Percentiles rank a stretch among this genome's conserved stretches.
phyloP scores from a whole-genome alignment of 37 sponge, comb jelly and placozoan species.

The Agelas oroides region DNA sequence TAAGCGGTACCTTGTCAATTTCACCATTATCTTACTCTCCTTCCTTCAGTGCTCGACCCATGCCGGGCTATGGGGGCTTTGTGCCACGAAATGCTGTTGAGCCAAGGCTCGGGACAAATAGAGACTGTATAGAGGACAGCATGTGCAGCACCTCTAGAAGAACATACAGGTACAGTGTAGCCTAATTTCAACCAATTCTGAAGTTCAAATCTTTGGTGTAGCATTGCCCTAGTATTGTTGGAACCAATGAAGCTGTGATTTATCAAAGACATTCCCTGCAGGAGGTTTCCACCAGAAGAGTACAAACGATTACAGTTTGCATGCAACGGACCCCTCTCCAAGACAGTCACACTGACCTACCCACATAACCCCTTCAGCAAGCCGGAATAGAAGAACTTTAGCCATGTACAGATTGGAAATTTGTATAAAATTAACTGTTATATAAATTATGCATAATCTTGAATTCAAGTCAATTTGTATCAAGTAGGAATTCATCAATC shows the following conservation, averaged over 20 bases:
- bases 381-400: background rate
- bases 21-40: background rate
- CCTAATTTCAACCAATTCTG: background rate
- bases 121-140: background rate
- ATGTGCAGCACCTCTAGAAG: conserved; percentile 59
- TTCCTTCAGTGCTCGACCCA: conserved; percentile 39
- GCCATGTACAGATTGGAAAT: background rate
- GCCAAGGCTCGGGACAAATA: background rate
- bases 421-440: background rate
- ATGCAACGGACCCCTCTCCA: conserved; percentile 60
- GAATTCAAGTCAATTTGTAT: background rate
- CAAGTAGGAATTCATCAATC: conserved; percentile 9
- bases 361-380: conserved; percentile 76
- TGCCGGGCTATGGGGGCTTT: conserved; percentile 73
- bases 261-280: background rate
- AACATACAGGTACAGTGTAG: conserved; percentile 43
- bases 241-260: no score
- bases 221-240: no score
- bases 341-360: conserved; percentile 70
- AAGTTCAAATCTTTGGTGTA: no score
- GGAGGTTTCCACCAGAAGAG: conserved; percentile 44
- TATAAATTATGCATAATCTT: background rate
- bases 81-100: conserved; percentile 33
- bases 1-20: no score
- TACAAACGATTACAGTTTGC: conserved; percentile 28